Evolutionary conservation across 2,113 vertebrate genomes (phyloP), one percentile per base, ranked within the genome.

Genomic region (Cyrtonyx montezumae): DNA sequence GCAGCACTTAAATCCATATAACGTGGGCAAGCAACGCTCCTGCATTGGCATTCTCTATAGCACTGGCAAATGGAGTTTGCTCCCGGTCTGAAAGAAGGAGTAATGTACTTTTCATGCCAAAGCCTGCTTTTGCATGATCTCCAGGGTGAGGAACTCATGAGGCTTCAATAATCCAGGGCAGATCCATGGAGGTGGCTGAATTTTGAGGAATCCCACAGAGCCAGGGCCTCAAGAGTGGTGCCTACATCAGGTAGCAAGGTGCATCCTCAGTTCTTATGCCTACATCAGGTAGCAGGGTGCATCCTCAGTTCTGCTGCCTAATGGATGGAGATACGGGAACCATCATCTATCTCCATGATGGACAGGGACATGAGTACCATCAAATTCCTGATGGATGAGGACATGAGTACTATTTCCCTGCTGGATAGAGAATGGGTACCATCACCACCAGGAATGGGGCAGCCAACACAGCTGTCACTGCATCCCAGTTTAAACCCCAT

Each of bases 21-120:
- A 61, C 45, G 11, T 8, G 22, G 67, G 14, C 11, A 81, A 92
- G 37, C 17, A 76, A 53, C 18, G 13, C 19, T 86, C 3, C 3
- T n/a, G 30, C 19, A 48, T 45, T 1, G 2, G 18, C 36, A 25
- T 74, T 66, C n/a, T 77, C 75, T 0, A 0, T 1, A 51, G 20
- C 51, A 45, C 3, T 9, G 16, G 7, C 61, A 30, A 82, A 45
- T 25, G 45, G 13, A 7, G 16, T 55, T 90, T 63, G 23, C 11
- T 80, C 28, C 20, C 69, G 49, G 12, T 34, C 32, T 58, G 73
- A 68, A 86, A 65, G 40, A 36, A 79, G 32, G 5, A 73, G 3
- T 8, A 22, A n/a, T 6, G 40, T 37, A 8, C 13, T 21, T 51
- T 22, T 68, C 26, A 8, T n/a, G 48, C 1, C 55, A 79, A 23